These are phyloP conservation scores for Microcebus lehilahytsara DNA, from an alignment of 2,113 vertebrate genomes.

Conservation along the genomic window DNA sequence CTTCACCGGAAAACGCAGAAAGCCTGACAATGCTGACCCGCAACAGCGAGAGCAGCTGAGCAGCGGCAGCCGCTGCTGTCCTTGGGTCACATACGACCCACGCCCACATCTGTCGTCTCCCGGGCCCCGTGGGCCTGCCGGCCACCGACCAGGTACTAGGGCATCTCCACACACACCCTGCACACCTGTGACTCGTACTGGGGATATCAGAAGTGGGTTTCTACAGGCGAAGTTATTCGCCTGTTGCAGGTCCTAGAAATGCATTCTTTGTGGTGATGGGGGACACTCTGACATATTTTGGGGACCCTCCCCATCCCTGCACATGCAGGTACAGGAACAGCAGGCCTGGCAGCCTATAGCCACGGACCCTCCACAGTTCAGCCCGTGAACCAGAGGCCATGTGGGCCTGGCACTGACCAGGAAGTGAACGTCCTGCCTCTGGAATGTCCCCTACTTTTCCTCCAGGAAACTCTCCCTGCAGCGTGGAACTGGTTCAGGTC, in stretches of 20 bases:
- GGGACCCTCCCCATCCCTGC: not conserved
- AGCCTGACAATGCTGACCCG: fast-evolving
- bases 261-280: not conserved
- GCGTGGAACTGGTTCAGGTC: too few species aligned
- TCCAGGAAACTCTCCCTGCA: not conserved
- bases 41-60: not conserved
- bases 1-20: not conserved
- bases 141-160: not conserved
- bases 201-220: not conserved
- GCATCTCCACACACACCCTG: not conserved
- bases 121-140: not conserved
- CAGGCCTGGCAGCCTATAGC: not conserved
- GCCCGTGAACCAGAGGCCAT: not conserved
- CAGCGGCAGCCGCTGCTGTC: fast-evolving
- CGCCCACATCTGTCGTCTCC: not conserved
- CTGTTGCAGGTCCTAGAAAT: not conserved
- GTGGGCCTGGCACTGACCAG: not conserved
- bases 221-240: not conserved
- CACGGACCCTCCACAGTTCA: not conserved
- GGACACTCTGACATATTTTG: not conserved
- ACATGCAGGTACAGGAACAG: not conserved
- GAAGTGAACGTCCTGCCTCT: not conserved
- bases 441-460: not conserved
- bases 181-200: not conserved
- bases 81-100: not conserved